A percentile compares a stretch with the other conserved stretches of the same genome.
Conservation (phyloP, 1,140 invertebrate species). For the Drosophila biarmipes region DNA sequence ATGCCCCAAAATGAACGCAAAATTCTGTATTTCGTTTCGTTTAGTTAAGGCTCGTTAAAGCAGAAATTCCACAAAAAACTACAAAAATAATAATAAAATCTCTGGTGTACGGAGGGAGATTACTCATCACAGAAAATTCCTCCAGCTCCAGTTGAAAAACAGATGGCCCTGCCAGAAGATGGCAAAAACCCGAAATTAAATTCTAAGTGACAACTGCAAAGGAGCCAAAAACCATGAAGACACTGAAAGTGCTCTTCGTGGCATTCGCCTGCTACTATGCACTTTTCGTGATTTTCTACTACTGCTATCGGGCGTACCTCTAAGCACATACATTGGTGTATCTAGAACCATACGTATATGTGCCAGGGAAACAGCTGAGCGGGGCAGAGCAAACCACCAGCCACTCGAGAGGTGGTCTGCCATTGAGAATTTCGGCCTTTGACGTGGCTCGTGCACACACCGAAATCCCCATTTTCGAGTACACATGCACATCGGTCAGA, state of each 20-base stretch:
- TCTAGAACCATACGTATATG: not conserved
- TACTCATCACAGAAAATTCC: conserved; percentile 36
- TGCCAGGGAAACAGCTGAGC: conserved; percentile 53
- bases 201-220: conserved; percentile 24
- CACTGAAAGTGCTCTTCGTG: conserved; percentile 58
- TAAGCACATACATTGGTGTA: conserved; percentile 16
- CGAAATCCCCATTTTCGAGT: conserved; percentile 20
- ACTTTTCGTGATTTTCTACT: conserved; percentile 72
- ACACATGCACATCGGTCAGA: conserved; percentile 15
- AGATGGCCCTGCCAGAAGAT: conserved; percentile 55
- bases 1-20: no score
- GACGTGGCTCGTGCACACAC: conserved; percentile 52
- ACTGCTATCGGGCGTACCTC: conserved; percentile 70
- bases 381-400: conserved; percentile 51
- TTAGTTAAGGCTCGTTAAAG: conserved; percentile 4
- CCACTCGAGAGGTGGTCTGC: conserved; percentile 56
- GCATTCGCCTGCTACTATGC: conserved; percentile 72
- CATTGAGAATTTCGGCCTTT: conserved; percentile 73
- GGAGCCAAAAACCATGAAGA: conserved; percentile 58
- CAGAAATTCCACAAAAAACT: conserved; percentile 24
- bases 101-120: conserved; percentile 5
- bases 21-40: conserved; percentile 13
- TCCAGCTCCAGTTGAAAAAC: conserved; percentile 29
- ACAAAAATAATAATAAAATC: conserved; percentile 33
- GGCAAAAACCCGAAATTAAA: conserved; percentile 43